phyloP scores from a whole-genome alignment of 92 coral and sea anemone species.

The Parazoanthus darwini region DNA sequence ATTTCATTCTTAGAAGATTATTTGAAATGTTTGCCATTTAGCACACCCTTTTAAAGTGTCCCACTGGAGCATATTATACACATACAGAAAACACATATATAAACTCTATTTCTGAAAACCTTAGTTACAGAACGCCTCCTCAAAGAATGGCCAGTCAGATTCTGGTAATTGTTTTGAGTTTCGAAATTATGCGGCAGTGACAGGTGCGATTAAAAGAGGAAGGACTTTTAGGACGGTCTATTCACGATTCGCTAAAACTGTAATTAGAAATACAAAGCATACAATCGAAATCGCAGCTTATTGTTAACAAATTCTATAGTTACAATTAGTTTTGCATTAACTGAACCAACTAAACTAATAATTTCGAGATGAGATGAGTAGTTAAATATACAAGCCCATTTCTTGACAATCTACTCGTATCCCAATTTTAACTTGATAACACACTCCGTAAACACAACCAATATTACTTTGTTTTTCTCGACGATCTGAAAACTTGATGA shows the following conservation, averaged over 20 bases:
- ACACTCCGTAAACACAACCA: no score
- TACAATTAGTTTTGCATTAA: not conserved
- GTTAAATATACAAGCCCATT: not conserved
- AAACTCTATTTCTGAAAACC: not conserved
- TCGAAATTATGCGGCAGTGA: slow-evolving; percentile 6
- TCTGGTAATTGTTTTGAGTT: not conserved
- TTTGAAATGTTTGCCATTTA: not conserved
- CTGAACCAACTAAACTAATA: not conserved
- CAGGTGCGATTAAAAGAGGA: not conserved
- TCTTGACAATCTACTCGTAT: no score
- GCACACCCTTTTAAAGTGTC: not conserved
- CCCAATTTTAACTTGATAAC: no score
- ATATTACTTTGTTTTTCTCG: no score
- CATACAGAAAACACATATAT: not conserved
- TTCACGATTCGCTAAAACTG: not conserved
- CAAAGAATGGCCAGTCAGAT: not conserved
- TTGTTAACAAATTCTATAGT: not conserved
- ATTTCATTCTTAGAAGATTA: not conserved
- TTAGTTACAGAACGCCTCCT: not conserved
- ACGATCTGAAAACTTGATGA: no score
- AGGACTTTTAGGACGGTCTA: not conserved
- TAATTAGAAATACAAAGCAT: not conserved
- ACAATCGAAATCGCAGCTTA: not conserved
- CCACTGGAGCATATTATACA: not conserved
- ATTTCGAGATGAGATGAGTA: not conserved